Conservation (phyloP, 2,888 invertebrate species). For the Hoplodrina blanda region DNA sequence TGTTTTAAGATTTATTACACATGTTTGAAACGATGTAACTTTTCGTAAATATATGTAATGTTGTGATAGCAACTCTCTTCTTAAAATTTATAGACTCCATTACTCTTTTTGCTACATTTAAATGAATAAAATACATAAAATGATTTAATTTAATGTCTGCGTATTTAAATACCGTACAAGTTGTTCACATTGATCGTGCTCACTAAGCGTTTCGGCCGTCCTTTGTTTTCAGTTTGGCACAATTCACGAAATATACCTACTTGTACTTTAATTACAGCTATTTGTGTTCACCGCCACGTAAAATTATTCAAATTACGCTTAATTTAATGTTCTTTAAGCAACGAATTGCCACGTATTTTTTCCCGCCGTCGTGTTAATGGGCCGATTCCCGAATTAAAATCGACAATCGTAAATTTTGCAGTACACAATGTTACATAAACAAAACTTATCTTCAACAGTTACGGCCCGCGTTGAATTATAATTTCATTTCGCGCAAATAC, state of each 20-base stretch:
- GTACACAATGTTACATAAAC: conserved; percentile 81
- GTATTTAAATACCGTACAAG: conserved; percentile 29
- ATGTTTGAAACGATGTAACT: conserved; percentile 21
- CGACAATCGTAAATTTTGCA: conserved; percentile 80
- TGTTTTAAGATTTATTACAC: conserved; percentile 35
- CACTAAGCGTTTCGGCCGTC: conserved; percentile 63
- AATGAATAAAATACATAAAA: conserved; percentile 22
- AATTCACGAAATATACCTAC: conserved; percentile 74
- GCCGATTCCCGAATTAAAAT: conserved; percentile 83
- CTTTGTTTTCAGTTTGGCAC: conserved; percentile 72
- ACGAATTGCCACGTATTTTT: conserved; percentile 84
- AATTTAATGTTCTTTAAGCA: conserved; percentile 85
- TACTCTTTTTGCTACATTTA: conserved; percentile 24
- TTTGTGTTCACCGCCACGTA: conserved; percentile 86
- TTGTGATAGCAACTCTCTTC: conserved; percentile 23
- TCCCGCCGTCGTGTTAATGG: conserved; percentile 82
- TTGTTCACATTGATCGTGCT: conserved; percentile 65
- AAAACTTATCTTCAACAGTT: conserved; percentile 82
- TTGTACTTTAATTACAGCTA: conserved; percentile 83
- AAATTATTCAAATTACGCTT: conserved; percentile 87
- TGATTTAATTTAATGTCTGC: conserved; percentile 22
- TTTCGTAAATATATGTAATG: conserved; percentile 12
- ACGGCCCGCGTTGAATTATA: conserved; percentile 75
- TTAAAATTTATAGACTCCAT: conserved; percentile 34
- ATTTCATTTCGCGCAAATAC: conserved; percentile 71